Percentiles rank a stretch among this genome's conserved stretches.
Conservation (phyloP, 2,888 invertebrate genomes). For the Sussaba pulchella region DNA sequence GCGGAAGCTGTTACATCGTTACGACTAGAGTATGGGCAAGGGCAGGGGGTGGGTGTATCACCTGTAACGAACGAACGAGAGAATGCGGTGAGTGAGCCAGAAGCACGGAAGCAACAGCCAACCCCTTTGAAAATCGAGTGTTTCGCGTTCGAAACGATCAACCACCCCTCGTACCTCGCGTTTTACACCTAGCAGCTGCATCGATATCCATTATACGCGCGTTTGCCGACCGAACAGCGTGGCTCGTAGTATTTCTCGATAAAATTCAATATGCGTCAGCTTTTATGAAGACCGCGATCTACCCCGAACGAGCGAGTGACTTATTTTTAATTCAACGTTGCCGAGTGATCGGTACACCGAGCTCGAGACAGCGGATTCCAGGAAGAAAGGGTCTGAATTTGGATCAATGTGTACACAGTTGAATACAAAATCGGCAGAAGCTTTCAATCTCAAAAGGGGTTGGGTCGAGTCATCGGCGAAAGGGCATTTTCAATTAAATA, state of each 20-base stretch:
- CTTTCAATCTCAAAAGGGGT: conserved; percentile 64
- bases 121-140: conserved; percentile 66
- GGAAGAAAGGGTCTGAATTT: conserved; percentile 8
- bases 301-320: conserved; percentile 16
- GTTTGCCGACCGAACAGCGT: conserved; percentile 50
- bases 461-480: conserved; percentile 65
- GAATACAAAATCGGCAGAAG: conserved; percentile 49
- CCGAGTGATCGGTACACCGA: not conserved
- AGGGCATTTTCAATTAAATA: conserved; percentile 84
- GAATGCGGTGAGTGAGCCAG: conserved; percentile 57
- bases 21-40: conserved; percentile 61
- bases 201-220: conserved; percentile 66
- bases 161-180: conserved; percentile 40
- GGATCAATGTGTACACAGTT: conserved; percentile 36
- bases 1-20: conserved; percentile 76
- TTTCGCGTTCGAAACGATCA: conserved; percentile 59
- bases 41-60: conserved; percentile 24
- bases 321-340: conserved; percentile 56
- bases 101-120: conserved; percentile 48
- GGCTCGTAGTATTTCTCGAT: conserved; percentile 25
- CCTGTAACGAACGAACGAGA: conserved; percentile 49
- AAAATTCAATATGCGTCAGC: conserved; percentile 34
- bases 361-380: conserved; percentile 4
- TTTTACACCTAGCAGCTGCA: conserved; percentile 59
- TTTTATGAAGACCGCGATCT: not conserved